Percentiles rank a stretch among this genome's conserved stretches.
These are phyloP conservation scores for Chydorus sphaericus DNA, from an alignment of 2,888 invertebrate species.

Conservation along the genomic window DNA sequence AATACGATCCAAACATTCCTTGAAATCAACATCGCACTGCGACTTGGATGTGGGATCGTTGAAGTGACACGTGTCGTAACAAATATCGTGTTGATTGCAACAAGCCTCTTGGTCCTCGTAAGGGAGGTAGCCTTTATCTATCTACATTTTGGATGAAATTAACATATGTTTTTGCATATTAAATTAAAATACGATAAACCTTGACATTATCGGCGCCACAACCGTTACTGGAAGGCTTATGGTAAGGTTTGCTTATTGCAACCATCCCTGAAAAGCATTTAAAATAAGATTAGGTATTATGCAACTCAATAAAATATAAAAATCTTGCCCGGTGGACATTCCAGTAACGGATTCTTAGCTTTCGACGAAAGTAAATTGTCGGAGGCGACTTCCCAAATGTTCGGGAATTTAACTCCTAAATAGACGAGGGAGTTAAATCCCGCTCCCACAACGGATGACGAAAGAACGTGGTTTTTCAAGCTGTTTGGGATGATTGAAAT, in stretches of 20 bases:
- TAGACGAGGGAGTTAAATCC: too few species aligned
- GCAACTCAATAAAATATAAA: not conserved
- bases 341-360: too few species aligned
- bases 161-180: not conserved
- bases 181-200: not conserved
- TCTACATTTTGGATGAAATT: not conserved
- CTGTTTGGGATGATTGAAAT: too few species aligned
- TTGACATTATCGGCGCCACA: not conserved
- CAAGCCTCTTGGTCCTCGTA: not conserved
- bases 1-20: not conserved
- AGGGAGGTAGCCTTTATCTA: not conserved
- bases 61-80: not conserved
- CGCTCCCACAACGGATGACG: too few species aligned
- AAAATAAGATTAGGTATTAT: too few species aligned
- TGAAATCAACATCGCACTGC: not conserved
- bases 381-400: too few species aligned
- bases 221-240: not conserved
- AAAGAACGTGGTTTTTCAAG: too few species aligned
- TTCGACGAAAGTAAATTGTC: too few species aligned
- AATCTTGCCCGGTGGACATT: too few species aligned
- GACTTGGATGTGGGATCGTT: not conserved
- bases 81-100: not conserved
- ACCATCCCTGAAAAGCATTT: not conserved
- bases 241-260: not conserved
- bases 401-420: too few species aligned